Evolutionary conservation across 2,113 vertebrate genomes (phyloP).

Genomic region (Oncorhynchus gorbuscha): DNA sequence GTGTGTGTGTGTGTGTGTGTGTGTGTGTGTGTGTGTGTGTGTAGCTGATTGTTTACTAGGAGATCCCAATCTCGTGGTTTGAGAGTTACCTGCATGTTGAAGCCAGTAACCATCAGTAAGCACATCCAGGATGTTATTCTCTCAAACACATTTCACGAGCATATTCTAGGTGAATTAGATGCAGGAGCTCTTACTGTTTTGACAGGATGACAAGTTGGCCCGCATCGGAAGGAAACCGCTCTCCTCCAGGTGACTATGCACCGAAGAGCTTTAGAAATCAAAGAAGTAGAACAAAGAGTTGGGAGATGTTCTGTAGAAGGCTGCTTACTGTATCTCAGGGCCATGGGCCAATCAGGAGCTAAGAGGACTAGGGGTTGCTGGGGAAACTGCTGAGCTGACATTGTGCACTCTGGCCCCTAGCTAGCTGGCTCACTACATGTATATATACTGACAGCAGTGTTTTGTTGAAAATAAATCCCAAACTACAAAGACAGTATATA

Average conservation of each 20-base stretch:
- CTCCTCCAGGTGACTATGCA: neutral
- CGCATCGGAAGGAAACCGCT: neutral
- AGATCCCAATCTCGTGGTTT: neutral
- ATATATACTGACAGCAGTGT: constrained; percentile 21
- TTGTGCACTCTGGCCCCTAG: neutral
- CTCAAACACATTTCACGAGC: neutral
- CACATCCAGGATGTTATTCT: neutral
- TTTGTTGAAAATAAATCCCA: constrained; percentile 10
- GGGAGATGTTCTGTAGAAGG: neutral
- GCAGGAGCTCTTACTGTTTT: neutral
- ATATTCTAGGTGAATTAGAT: neutral
- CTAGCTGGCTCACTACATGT: constrained; percentile 6
- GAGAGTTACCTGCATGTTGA: neutral
- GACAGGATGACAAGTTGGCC: constrained; percentile 1
- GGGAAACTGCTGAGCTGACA: constrained; percentile 30
- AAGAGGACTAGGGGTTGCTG: neutral
- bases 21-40: neutral
- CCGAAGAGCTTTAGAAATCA: constrained; percentile 1
- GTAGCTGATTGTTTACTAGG: neutral
- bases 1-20: neutral
- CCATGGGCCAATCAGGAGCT: neutral
- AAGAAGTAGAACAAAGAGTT: constrained; percentile 10
- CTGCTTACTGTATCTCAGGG: neutral
- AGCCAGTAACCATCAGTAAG: neutral
- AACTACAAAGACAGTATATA: neutral